Conservation (phyloP, 2,113 vertebrate species). For the Electrona antarctica region DNA sequence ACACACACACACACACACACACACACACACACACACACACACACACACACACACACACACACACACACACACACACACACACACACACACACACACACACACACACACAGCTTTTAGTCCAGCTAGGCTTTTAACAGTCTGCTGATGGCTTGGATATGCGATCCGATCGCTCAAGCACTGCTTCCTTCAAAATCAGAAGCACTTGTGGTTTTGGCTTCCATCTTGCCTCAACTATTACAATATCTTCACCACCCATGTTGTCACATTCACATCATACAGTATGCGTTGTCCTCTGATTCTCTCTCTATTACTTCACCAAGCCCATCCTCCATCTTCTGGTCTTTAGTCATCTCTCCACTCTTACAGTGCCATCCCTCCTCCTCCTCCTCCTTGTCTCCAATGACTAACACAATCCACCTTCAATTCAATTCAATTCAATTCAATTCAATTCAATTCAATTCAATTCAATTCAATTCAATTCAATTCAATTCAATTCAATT, state of each 20-base stretch:
- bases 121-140: constrained; percentile 49
- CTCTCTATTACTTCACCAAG: neutral
- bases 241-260: neutral
- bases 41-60: neutral
- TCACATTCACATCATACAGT: too few species aligned
- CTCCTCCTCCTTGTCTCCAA: constrained; percentile 5
- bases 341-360: constrained; percentile 4
- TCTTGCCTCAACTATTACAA: neutral
- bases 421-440: neutral
- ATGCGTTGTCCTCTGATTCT: neutral
- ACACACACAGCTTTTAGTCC: constrained; percentile 49
- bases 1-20: too few species aligned
- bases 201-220: constrained; percentile 28
- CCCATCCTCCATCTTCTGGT: constrained; percentile 18
- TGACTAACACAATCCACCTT: neutral
- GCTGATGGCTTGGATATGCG: constrained; percentile 62
- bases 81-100: constrained; percentile 17
- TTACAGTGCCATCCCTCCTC: neutral
- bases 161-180: constrained; percentile 46
- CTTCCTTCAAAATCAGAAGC: constrained; percentile 47
- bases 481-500: too few species aligned
- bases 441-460: too few species aligned
- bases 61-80: constrained; percentile 13
- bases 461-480: too few species aligned
- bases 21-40: neutral